These are phyloP conservation scores for Lathronympha strigana DNA, from an alignment of 2,888 invertebrate species.

Conservation along the genomic window DNA sequence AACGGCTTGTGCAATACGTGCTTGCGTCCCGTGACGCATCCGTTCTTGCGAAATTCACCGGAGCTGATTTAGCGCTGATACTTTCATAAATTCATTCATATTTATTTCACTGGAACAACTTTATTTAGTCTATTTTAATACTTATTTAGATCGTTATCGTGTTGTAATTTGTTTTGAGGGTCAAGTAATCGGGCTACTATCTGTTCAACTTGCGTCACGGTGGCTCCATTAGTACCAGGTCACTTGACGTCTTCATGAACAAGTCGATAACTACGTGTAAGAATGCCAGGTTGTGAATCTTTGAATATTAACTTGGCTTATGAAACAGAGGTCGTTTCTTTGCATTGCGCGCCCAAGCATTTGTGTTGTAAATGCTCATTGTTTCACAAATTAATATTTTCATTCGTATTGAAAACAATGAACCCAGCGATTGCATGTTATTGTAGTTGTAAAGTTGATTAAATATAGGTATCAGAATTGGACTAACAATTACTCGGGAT, in stretches of 20 bases:
- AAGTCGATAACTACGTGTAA: conserved; percentile 37
- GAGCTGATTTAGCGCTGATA: conserved; percentile 42
- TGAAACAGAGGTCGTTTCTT: conserved; percentile 42
- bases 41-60: conserved; percentile 49
- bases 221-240: conserved; percentile 32
- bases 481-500: background rate
- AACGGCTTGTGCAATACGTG: conserved; percentile 60
- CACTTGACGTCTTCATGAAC: conserved; percentile 30
- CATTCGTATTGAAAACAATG: conserved; percentile 34
- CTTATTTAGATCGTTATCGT: conserved; percentile 27
- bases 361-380: conserved; percentile 39
- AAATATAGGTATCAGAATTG: conserved; percentile 9
- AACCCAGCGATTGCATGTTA: conserved; percentile 27
- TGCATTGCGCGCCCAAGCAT: conserved; percentile 23
- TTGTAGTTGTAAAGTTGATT: conserved; percentile 4
- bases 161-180: conserved; percentile 30
- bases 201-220: conserved; percentile 34
- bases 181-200: conserved; percentile 38
- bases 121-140: conserved; percentile 24
- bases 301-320: conserved; percentile 42
- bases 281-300: conserved; percentile 35
- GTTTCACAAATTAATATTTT: conserved; percentile 40
- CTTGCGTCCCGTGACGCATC: conserved; percentile 58
- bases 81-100: conserved; percentile 25
- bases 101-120: conserved; percentile 20